Evolutionary conservation across 2,113 vertebrate species (phyloP).

Genomic region (Cavia porcellus): DNA sequence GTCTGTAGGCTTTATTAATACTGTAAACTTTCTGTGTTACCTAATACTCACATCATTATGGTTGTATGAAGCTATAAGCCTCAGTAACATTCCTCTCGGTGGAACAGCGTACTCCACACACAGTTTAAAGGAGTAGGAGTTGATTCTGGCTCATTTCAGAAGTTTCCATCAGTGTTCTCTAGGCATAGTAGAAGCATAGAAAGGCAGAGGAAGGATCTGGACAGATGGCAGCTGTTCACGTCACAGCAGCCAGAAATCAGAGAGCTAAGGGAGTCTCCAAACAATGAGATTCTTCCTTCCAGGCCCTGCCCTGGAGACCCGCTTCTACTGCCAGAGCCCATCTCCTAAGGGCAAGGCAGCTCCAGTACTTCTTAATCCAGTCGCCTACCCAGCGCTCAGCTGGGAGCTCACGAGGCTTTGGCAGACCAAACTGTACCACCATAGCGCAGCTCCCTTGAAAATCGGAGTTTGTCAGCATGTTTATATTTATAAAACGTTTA

Average conservation of each 20-base stretch:
- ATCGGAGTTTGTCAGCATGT: not conserved
- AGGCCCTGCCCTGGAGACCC: fast-evolving
- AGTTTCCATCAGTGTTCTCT: not conserved
- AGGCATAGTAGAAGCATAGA: not conserved
- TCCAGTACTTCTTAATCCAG: not conserved
- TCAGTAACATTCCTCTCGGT: not conserved
- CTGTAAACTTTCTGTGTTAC: not conserved
- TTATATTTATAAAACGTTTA: not conserved
- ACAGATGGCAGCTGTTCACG: too few species aligned
- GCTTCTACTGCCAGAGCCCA: too few species aligned
- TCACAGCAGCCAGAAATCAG: not conserved
- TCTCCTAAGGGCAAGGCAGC: not conserved
- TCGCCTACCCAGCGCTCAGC: not conserved
- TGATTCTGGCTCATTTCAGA: not conserved
- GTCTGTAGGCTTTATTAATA: not conserved
- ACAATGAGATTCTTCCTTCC: too few species aligned
- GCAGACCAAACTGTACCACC: not conserved
- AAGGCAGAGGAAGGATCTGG: not conserved
- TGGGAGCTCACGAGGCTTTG: not conserved
- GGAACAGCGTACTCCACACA: not conserved
- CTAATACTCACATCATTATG: not conserved
- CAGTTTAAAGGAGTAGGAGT: not conserved
- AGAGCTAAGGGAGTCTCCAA: not conserved
- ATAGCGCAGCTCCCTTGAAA: not conserved
- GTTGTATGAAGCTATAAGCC: not conserved